Conservation (phyloP, 2,888 invertebrate species). For the Heterodera filipjevi region DNA sequence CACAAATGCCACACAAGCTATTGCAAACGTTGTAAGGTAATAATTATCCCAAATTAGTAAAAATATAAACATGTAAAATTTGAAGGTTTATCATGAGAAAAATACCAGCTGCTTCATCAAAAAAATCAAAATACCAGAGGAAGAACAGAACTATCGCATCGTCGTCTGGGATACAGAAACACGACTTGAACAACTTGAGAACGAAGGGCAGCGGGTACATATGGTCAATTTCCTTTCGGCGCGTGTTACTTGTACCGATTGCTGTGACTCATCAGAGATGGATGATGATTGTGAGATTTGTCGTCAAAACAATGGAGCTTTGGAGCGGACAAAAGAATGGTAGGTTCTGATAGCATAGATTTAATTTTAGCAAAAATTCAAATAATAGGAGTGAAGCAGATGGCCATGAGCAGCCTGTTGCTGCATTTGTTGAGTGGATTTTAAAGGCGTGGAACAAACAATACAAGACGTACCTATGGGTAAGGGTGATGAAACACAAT, state of each 20-base stretch:
- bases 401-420: neutral
- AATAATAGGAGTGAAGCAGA: conserved; percentile 7
- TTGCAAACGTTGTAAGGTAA: neutral
- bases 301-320: neutral
- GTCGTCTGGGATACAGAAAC: conserved; percentile 6
- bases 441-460: neutral
- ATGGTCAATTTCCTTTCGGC: neutral
- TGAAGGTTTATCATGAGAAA: neutral
- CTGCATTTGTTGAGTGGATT: neutral
- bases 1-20: conserved; percentile 6
- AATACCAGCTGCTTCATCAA: neutral
- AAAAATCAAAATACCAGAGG: neutral
- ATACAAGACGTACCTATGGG: neutral
- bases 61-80: neutral
- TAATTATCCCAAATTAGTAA: neutral
- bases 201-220: neutral
- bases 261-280: neutral
- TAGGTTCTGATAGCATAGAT: neutral
- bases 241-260: neutral
- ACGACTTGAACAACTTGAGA: neutral
- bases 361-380: neutral
- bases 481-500: neutral
- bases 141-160: neutral
- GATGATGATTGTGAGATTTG: conserved; percentile 4
- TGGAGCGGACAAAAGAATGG: conserved; percentile 1